Base-by-base conservation (phyloP, 2,888 invertebrate species). In the Laspeyria flexula region DNA sequence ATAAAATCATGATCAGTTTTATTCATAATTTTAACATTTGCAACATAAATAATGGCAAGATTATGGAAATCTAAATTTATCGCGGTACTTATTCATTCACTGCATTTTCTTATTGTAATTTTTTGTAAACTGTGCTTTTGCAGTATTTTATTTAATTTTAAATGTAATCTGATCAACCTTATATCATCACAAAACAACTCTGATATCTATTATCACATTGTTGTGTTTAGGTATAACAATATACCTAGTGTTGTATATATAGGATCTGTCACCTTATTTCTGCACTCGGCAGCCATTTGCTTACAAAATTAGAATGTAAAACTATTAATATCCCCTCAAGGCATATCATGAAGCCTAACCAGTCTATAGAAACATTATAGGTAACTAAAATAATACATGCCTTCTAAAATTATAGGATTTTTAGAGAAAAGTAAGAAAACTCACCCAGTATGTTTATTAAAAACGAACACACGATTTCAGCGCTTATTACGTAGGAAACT, bases 241-340 rank as follows among this genome's bases (percentile, higher is more conserved):
- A 1, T 11, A 29, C 13, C 5, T 58, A 61, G 63, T 63, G 49
- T 55, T 65, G 61, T 71, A 73, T 74, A 65, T 75, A 77, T 71
- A 78, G 71, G 79, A 64, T 73, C 60, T 77, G 87, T 86, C 88
- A 88, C 83, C 85, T 81, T 81, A 81, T 83, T 84, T 82, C 81
- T 82, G 81, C 81, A 83, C 78, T 87, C 84, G 92, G 92, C 92
- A 92, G 92, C 92, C 92, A 92, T 92, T 92, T 92, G 92, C 92
- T 88, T 85, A 88, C 81, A 86, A 88, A 90, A 86, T 90, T 90
- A 90, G 88, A 88, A 86, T 84, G 85, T 81, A 79, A 79, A 78
- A 83, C 81, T 87, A 87, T 77, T 83, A 85, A 86, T 86, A 85
- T 73, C 73, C 65, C 71, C 69, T 55, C 49, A 57, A 64, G 54